Base-by-base conservation (phyloP, 2,113 vertebrate genomes). In the Hucho hucho region DNA sequence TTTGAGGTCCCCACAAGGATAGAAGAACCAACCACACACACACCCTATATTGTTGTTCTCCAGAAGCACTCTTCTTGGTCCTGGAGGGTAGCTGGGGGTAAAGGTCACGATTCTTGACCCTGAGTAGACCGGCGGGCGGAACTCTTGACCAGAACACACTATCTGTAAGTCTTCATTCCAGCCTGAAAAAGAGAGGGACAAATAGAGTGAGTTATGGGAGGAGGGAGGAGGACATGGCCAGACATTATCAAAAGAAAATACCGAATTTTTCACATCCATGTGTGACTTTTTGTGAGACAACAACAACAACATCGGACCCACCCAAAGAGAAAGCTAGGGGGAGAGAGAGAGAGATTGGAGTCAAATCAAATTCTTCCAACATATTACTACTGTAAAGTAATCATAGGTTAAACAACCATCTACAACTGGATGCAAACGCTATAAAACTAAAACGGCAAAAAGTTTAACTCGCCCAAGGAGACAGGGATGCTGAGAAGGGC, bases 71-170 rank as follows among this genome's bases (percentile, higher is more conserved):
- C 64, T 88, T 28, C 70, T 87, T 0, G 69, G 76, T 12, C 83
- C 90, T 0, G 79, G 77, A 0, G 71, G 37, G 64, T 63, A 75
- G 13, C 79, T 28, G 0, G 87, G 88, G 1, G 85, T 89, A 29
- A 92, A 93, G 11, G 83, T 88, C 65, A 93, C 92, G 0, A 43
- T 86, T 61, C 89, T 89, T 28, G 86, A 88, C 2, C 79, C 84
- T 0, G 92, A 90, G 73, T 88, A 88, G 20, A 93, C 87, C 0
- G 89, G 89, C 9, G 92, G 70, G 22, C 79, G 85, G 43, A 92
- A 92, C 63, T 92, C 88, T 56, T 88, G 85, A 25, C 92, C 90
- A 0, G 81, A 74, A 69, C 92, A 93, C 20, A 92, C 56, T 25
- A 64, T 79, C 72, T 87, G 85, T 32, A 61, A 64, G 25, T 90